Base-by-base conservation (phyloP, 2,113 vertebrate genomes). In the Arenaria interpres region DNA sequence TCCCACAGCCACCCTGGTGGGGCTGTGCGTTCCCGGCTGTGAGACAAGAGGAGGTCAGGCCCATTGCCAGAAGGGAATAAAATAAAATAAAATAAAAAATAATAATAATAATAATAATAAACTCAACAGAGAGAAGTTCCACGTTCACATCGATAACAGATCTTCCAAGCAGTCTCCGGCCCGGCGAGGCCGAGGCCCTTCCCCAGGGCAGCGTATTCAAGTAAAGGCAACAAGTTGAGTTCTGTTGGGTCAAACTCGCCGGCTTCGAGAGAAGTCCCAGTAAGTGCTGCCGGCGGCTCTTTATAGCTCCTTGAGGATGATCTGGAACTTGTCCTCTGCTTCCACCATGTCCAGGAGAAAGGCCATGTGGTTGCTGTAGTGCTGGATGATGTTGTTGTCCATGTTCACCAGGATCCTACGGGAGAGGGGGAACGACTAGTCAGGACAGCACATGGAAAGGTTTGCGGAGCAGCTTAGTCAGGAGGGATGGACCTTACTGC, bases 341-440 rank as follows among this genome's bases (percentile, higher is more conserved):
- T 99, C 99, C 3, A 98, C 98, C 95, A 99, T 86, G 90, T 99
- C 99, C 48, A 99, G 98, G 63, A 99, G 98, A 91, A 99, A 99
- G 91, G 99, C 99, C 3, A 98, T 98, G 30, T 99, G 99, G 98
- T 99, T 99, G 98, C 99, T 99, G 96, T 99, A 99, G 96, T 99
- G 99, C 97, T 99, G 98, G 14, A 99, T 98, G 93, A 99, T 99
- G 98, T 99, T 99, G 97, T 99, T 98, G 73, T 99, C 99, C 99
- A 99, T 99, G 98, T 99, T 99, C 89, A 99, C 98, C 46, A 99
- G 98, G 92, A 99, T 99, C 87, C 99, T 99, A 57, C 8, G 54
- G 94, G 60, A 91, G 59, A 76, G 39, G 9, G 30, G 51, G 57
- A 88, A 54, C 0, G 7, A 14, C 43, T 24, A 43, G 4, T 97